Base-by-base conservation (phyloP, 30 jellyfish, hydroid and myxozoan genomes). In the Cassiopea andromeda region DNA sequence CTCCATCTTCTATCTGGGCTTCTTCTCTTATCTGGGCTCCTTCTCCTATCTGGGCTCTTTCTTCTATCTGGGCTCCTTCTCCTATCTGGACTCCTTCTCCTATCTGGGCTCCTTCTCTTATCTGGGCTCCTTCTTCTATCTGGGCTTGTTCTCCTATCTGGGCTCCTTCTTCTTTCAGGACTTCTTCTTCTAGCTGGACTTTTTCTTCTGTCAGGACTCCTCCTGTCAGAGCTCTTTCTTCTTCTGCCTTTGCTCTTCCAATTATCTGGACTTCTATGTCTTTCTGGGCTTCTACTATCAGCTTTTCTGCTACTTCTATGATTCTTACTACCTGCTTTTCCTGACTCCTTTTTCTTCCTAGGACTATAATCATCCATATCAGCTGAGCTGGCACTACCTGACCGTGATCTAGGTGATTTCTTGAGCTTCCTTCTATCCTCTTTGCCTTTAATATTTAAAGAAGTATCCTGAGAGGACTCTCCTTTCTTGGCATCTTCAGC, bases 131-230 rank as follows among this genome's bases (percentile, higher is more conserved):
- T 84, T 38, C 85, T 59, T 14, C 88, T 70, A 43, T 77, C 91
- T 0, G 93, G 97, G 72, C 97, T 91, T 61, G 91, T 74, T n/a
- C 93, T 50, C 58, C 93, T 90, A n/a, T 68, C 88, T 2, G 88
- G 88, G 69, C 91, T 82, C 60, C 91, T 85, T 12, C 87, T 18
- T 14, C 84, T 60, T 9, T 76, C 74, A 13, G 75, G 83, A 73
- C 83, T 89, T 27, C 95, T 80, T 57, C 92, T 50, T 54, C 82
- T 70, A 54, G 67, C 85, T 60, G 88, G 91, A 38, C 90, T 81
- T 60, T 68, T 89, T 27, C 97, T 49, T 46, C 69, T 73, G 57
- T 75, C 70, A 1, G 93, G 93, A 57, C 92, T 89, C 18, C 78
- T 81, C 58, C 91, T 57, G 2, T 74, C 88, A 5, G 92, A 85